Evolutionary conservation across 2,797 vertebrate species (phyloP), one percentile per base, ranked within the genome.

Genomic region (Neoniphon sammara): DNA sequence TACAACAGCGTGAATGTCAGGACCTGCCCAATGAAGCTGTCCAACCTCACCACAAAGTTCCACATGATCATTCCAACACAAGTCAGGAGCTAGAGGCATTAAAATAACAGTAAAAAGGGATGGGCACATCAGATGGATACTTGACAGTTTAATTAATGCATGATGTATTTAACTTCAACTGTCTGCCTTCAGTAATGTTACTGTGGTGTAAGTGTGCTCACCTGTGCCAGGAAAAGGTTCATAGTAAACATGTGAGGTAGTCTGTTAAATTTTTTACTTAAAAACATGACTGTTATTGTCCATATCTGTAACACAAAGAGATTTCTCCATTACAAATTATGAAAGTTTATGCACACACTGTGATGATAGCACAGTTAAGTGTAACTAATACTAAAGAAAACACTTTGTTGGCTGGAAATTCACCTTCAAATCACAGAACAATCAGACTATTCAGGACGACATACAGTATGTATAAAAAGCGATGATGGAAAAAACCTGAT

Each of bases 221-320:
- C 98, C 95, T 99, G 98, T 50, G 98, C 97, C 75, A 97, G 85
- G 69, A 98, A 95, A 52, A 98, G 93, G 87, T 98, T 97, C 62
- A 95, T 90, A 27, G 97, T 95, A 81, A 99, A 96, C 88, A 96
- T 89, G 81, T 99, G 97, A 82, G 98, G 98, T 78, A 97, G 91
- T 62, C 95, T 94, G 83, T 94, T 95, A 81, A 95, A 96, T 84
- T 97, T 99, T 84, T 97, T 97, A 90, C 96, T 97, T 84, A 99
- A 88, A 81, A 98, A 82, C 92, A 97, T 94, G 75, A 99, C 91
- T 71, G 85, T 87, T 75, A 98, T 92, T 63, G 97, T 97, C 97
- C 97, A 99, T 18, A 98, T 90, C 97, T 98, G 83, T 71, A 87
- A 91, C 10, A 60, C 2, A 80, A 27, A 69, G 0, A 57, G 1